These are phyloP conservation scores for Saccostrea glomerata DNA, from an alignment of 1,140 invertebrate genomes.

Conservation along the genomic window DNA sequence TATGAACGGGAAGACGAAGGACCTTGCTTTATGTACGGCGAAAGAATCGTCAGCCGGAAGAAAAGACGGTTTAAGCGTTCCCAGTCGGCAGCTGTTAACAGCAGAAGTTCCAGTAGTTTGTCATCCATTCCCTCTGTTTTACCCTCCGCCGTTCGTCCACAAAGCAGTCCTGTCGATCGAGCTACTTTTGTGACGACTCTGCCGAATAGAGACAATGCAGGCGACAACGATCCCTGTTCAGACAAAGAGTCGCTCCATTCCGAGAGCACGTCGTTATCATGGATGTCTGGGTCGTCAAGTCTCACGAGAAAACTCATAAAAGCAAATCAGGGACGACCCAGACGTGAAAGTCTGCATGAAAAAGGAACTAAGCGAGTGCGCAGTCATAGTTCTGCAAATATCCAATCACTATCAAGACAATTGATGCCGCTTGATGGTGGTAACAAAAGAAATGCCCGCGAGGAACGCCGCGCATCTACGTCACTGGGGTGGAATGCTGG, in stretches of 20 bases:
- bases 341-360: constrained; percentile 30
- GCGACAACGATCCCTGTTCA: not conserved
- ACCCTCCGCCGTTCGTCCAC: constrained; percentile 60
- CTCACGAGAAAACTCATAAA: constrained; percentile 65
- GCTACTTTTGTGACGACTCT: constrained; percentile 55
- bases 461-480: not conserved
- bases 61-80: constrained; percentile 62
- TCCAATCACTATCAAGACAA: constrained; percentile 29
- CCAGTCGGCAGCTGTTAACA: constrained; percentile 61
- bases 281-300: constrained; percentile 64
- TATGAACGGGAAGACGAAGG: constrained; percentile 55
- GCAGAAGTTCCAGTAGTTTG: constrained; percentile 50
- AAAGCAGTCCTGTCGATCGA: constrained; percentile 66
- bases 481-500: constrained; percentile 53
- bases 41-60: constrained; percentile 70
- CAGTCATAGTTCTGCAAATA: constrained; percentile 43
- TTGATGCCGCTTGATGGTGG: constrained; percentile 33
- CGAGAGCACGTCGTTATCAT: constrained; percentile 56
- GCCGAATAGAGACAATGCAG: constrained; percentile 18
- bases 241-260: constrained; percentile 54
- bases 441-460: not conserved
- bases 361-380: constrained; percentile 27
- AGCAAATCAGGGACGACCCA: constrained; percentile 47
- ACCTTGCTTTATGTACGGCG: constrained; percentile 71
- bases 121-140: constrained; percentile 48